phyloP scores from a whole-genome alignment of 2,113 vertebrate genomes.

The Alosa alosa region DNA sequence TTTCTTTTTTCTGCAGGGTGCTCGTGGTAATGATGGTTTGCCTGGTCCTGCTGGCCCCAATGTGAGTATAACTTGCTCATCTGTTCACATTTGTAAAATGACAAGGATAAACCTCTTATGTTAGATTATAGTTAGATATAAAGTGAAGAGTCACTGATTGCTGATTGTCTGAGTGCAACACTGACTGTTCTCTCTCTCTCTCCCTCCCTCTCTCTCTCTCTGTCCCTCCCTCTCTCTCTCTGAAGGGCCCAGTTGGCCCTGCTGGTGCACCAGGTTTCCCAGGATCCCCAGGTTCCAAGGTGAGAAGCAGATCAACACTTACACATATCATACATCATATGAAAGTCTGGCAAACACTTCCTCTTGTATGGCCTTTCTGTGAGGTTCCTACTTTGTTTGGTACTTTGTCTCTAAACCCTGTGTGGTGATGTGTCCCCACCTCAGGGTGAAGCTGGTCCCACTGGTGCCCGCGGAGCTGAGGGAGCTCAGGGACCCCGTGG shows the following conservation, averaged over 20 bases:
- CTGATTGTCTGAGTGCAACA: background rate
- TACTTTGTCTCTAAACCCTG: background rate
- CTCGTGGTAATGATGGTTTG: slow-evolving; percentile 92
- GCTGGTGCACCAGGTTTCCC: slow-evolving; percentile 93
- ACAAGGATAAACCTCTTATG: background rate
- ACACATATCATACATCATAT: background rate
- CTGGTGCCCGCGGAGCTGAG: slow-evolving; percentile 86
- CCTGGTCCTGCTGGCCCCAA: slow-evolving; percentile 93
- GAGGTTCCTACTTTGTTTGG: background rate
- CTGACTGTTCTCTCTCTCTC: slow-evolving; percentile 13
- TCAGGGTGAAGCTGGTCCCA: slow-evolving; percentile 94
- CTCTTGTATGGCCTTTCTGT: slow-evolving; percentile 22
- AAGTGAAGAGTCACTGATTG: background rate
- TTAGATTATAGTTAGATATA: background rate
- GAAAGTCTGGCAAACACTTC: background rate
- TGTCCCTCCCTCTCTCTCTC: slow-evolving; percentile 8
- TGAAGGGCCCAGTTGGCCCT: slow-evolving; percentile 89
- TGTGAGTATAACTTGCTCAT: slow-evolving; percentile 67
- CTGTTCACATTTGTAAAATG: background rate
- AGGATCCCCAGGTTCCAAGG: slow-evolving; percentile 92
- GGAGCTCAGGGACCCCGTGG: slow-evolving; percentile 89
- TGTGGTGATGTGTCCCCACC: slow-evolving; percentile 27
- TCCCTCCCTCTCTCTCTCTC: slow-evolving; percentile 25
- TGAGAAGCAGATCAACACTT: slow-evolving; percentile 45
- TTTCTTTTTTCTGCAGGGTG: slow-evolving; percentile 74